phyloP scores from a whole-genome alignment of 2,113 vertebrate species.

The Odocoileus hemionus region DNA sequence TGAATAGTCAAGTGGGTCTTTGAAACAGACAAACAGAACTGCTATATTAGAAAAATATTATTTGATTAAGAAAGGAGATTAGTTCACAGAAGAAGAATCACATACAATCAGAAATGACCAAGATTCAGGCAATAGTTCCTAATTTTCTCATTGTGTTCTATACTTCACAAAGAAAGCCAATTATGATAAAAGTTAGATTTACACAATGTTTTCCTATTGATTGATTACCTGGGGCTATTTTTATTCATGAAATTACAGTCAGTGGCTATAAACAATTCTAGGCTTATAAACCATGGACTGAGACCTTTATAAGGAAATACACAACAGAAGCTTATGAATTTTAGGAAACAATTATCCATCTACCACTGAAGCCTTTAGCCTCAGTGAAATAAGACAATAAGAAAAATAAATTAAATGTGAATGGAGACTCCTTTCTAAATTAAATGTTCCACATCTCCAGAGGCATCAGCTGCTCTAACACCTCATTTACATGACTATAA shows the following conservation, averaged over 20 bases:
- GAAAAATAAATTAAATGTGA: conserved; percentile 50
- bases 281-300: neutral
- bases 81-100: neutral
- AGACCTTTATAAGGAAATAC: neutral
- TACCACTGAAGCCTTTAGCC: conserved; percentile 52
- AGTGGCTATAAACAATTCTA: conserved; percentile 11
- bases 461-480: conserved; percentile 2
- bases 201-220: neutral
- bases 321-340: conserved; percentile 20
- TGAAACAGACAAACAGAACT: neutral
- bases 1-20: neutral
- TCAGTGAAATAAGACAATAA: conserved; percentile 47
- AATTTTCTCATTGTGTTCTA: neutral
- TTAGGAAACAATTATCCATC: conserved; percentile 3
- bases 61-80: neutral
- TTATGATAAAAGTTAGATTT: conserved; percentile 27
- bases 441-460: conserved; percentile 35
- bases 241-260: conserved; percentile 1
- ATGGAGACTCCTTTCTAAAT: conserved; percentile 39
- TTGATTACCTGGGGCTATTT: neutral
- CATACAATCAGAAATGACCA: neutral
- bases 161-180: neutral
- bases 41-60: neutral
- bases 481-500: conserved; percentile 37
- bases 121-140: neutral